Base-by-base conservation (phyloP, 37 sponge, comb jelly and placozoan genomes). In the Chondrosia reniformis region DNA sequence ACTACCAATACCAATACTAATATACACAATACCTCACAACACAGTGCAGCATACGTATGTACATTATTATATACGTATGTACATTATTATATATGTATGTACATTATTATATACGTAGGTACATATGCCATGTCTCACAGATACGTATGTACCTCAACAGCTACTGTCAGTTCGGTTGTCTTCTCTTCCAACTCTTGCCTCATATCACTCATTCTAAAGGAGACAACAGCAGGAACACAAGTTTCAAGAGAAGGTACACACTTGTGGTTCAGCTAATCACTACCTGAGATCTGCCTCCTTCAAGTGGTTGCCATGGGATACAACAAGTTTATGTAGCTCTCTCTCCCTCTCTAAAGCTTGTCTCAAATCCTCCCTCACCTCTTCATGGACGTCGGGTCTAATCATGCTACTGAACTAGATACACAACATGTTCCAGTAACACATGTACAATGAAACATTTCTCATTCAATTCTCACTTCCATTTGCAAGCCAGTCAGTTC, bases 331-430 rank as follows among this genome's bases (percentile, higher is more conserved):
- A 41, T 38, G 72, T 69, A n/a, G 44, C 38, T 38, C 41, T 13
- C 17, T 25, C 22, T 69, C 72, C 43, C 72, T 40, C 72, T 69
- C n/a, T 7, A 69, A 44, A 39, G 72, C 40, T 34, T 25, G 39
- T 38, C 22, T 41, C 22, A 69, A 25, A 41, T 69, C 72, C 39
- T 69, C 72, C 36, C 42, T 25, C 44, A 69, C 4, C 15, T 39
- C 21, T 17, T 25, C 42, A 25, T 39, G 42, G 12, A 40, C 72
- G 6, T 44, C 43, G 21, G 72, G 72, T 24, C 72, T 69, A 25
- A 69, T 25, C 72, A 69, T 69, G 4, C 44, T 38, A 1, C 21
- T 17, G 1, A 69, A 44, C 72, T 69, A 40, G 22, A 7, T 1
- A 28, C 7, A 56, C 27, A 24, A 56, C 3, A 56, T 28, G 27